Evolutionary conservation across 2,797 vertebrate species (phyloP), one percentile per base, ranked within the genome.

Genomic region (Premnoplex brunnescens): DNA sequence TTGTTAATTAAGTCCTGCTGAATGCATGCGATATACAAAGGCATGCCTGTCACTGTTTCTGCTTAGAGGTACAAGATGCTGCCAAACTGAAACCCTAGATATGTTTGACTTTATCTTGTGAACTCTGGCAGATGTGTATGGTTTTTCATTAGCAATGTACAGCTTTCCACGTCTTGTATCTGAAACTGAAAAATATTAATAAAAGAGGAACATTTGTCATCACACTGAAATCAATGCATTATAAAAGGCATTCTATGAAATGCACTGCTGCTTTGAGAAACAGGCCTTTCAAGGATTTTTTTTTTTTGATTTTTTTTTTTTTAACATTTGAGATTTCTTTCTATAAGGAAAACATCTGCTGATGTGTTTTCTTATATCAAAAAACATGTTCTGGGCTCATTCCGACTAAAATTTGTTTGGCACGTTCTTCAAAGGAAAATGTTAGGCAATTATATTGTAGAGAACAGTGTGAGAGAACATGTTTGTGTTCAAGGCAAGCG

Each of bases 11-110:
- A 58, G 36, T 23, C 43, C 9, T 55, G 63, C 24, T 87, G 74
- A 82, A 43, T n/a, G 6, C 21, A 48, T 37, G 12, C 32, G 0
- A 4, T 67, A 48, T 17, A 59, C 0, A 0, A 73, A 76, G 30
- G 55, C 36, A 69, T 19, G 21, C 9, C 52, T 77, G 36, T 82
- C 60, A 59, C n/a, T 23, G 12, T 69, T 27, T 21, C n/a, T 66
- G 18, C 71, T 89, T 43, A 56, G 22, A 64, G 55, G 27, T 26
- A 52, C 21, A 71, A 54, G 48, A 27, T 62, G 27, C 46, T 89
- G 66, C 58, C 83, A 75, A 54, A 28, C 14, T 6, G 14, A 80
- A 92, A 73, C 14, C 30, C 30, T 46, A 64, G 28, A 13, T 64
- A 11, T 34, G 32, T 74, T 62, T 46, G 24, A 19, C 36, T 94